Base-by-base conservation (phyloP, 2,797 vertebrate genomes). In the Syngnathus rostellatus region DNA sequence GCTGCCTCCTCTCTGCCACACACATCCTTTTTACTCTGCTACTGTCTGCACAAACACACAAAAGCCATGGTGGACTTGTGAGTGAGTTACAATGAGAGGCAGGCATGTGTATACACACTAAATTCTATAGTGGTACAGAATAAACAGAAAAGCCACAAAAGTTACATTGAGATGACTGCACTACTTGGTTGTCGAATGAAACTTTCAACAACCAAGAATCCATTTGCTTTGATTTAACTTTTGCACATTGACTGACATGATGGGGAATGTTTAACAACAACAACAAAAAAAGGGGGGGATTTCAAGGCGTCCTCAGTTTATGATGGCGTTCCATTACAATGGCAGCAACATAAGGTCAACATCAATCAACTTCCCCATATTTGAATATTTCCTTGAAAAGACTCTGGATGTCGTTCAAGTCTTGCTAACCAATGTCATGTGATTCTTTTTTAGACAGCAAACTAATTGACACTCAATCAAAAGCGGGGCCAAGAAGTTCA, bases 11-110 rank as follows among this genome's bases (percentile, higher is more conserved):
- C 68, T 90, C 90, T 66, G 88, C 87, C 80, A 90, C 89, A 71
- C 90, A 92, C 86, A 92, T 91, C 75, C 92, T 89, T 86, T 93
- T 93, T 63, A 90, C 90, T 77, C 92, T 87, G 81, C 89, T 92
- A 75, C 87, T 87, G 75, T 90, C 88, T 90, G 79, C 25, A 68
- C 9, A 67, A 0, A 62, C 67, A 74, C 41, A 63, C 50, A 65
- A 37, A 65, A 37, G 8, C 50, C 54, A 50, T 3, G 14, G 31
- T 50, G 50, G 8, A 21, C n/a, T 53, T 53, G 50, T 21, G 8
- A 21, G 50, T 21, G 8, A 21, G 50, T 21, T 21, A 21, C 8
- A 21, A 53, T 53, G 50, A 21, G 8, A 53, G 50, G 50, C 50
- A 11, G 50, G 50, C n/a, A 21, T 53, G 50, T 21, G 50, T 11